A percentile compares a stretch with the other conserved stretches of the same genome.
These are phyloP conservation scores for Drosophila pegasa DNA, from an alignment of 2,888 invertebrate species.

Conservation along the genomic window DNA sequence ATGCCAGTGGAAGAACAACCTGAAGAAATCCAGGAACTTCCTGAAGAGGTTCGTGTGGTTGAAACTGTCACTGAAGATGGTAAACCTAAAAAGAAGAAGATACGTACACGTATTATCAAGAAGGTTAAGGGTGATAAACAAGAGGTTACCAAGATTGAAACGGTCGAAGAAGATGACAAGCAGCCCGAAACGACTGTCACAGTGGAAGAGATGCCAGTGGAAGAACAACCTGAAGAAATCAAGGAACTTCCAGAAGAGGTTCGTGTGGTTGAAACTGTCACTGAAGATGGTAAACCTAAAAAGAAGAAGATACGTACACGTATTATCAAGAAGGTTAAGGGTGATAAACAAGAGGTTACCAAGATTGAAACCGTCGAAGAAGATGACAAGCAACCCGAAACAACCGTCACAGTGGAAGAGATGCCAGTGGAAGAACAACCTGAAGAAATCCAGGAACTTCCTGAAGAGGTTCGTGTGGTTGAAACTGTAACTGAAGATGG, in stretches of 20 bases:
- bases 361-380: slow-evolving; percentile 47
- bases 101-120: slow-evolving; percentile 24
- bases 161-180: slow-evolving; percentile 21
- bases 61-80: slow-evolving; percentile 21
- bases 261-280: slow-evolving; percentile 15
- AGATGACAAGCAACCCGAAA: slow-evolving; percentile 42
- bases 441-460: slow-evolving; percentile 32
- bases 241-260: slow-evolving; percentile 22
- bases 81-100: slow-evolving; percentile 22
- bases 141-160: slow-evolving; percentile 30
- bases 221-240: slow-evolving; percentile 8
- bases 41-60: slow-evolving; percentile 17
- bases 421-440: slow-evolving; percentile 22
- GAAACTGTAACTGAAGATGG: slow-evolving; percentile 44
- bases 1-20: slow-evolving; percentile 10
- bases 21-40: slow-evolving; percentile 17
- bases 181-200: slow-evolving; percentile 22
- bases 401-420: slow-evolving; percentile 43
- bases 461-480: slow-evolving; percentile 33
- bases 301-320: slow-evolving; percentile 28
- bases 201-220: slow-evolving; percentile 12
- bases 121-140: slow-evolving; percentile 26
- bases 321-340: slow-evolving; percentile 23
- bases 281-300: slow-evolving; percentile 19
- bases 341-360: slow-evolving; percentile 22